These are phyloP conservation scores for Tympanuchus pallidicinctus DNA, from an alignment of 2,113 vertebrate species.

Conservation along the genomic window DNA sequence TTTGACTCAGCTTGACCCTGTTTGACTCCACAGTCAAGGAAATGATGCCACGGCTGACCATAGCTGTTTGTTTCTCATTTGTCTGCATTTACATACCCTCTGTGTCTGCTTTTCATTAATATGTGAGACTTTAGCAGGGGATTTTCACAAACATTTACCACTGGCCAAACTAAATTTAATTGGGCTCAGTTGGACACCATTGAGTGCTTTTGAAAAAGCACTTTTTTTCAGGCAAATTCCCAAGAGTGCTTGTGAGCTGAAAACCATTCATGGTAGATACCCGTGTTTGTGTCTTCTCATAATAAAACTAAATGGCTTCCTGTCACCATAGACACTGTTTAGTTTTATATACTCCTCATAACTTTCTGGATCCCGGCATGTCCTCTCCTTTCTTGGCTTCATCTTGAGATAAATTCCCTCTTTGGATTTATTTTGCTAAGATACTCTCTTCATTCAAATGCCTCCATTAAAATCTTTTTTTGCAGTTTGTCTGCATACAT, in stretches of 20 bases:
- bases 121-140: neutral
- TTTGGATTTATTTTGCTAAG: neutral
- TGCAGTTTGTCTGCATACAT: neutral
- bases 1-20: constrained; percentile 19
- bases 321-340: constrained; percentile 12
- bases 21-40: constrained; percentile 49
- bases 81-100: constrained; percentile 28
- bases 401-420: neutral
- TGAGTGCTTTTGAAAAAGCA: constrained; percentile 37
- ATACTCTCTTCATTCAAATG: neutral
- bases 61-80: constrained; percentile 47
- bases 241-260: neutral
- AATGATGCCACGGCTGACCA: constrained; percentile 34
- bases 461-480: neutral
- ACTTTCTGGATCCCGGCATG: neutral
- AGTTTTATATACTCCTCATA: neutral
- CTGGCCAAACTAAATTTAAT: constrained; percentile 52
- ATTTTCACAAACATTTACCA: constrained; percentile 17
- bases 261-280: neutral
- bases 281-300: neutral
- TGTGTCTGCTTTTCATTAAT: constrained; percentile 62
- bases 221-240: constrained; percentile 18
- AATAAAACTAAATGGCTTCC: constrained; percentile 33
- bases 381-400: neutral
- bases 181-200: constrained; percentile 26